Percentiles rank a stretch among this genome's conserved stretches.
These are phyloP conservation scores for Nannospalax galili DNA, from an alignment of 2,113 vertebrate species.

Conservation along the genomic window DNA sequence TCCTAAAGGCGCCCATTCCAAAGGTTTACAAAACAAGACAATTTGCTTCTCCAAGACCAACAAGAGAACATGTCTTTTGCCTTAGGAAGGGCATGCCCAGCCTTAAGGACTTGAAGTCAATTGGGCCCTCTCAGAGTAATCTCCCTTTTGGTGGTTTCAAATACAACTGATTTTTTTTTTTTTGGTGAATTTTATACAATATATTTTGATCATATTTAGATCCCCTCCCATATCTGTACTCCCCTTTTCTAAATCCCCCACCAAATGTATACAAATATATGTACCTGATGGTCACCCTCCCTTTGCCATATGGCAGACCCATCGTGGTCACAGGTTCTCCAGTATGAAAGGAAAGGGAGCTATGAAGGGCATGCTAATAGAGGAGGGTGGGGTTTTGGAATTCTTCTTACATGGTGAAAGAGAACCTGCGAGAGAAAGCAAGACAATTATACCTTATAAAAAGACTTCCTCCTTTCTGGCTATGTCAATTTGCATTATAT, in stretches of 20 bases:
- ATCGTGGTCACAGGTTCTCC: neutral
- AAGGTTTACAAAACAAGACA: neutral
- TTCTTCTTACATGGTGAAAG: neutral
- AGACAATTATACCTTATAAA: neutral
- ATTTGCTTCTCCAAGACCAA: neutral
- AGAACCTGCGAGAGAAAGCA: neutral
- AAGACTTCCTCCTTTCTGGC: constrained; percentile 3
- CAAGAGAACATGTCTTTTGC: neutral
- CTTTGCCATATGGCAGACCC: neutral
- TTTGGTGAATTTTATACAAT: too few species aligned
- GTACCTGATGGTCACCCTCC: too few species aligned
- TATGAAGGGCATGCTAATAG: too few species aligned
- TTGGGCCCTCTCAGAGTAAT: neutral
- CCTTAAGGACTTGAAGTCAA: neutral
- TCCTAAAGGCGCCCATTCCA: neutral
- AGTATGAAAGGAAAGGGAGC: neutral
- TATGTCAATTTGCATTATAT: neutral
- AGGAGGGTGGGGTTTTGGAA: neutral
- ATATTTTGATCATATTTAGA: too few species aligned
- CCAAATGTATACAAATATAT: too few species aligned
- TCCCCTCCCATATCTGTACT: too few species aligned
- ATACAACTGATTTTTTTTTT: neutral
- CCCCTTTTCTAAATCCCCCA: too few species aligned
- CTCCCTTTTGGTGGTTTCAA: neutral
- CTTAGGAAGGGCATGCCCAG: neutral